Evolutionary conservation across 2,888 invertebrate species (phyloP), one percentile per base, ranked within the genome.

Genomic region (Drosophila colorata): DNA sequence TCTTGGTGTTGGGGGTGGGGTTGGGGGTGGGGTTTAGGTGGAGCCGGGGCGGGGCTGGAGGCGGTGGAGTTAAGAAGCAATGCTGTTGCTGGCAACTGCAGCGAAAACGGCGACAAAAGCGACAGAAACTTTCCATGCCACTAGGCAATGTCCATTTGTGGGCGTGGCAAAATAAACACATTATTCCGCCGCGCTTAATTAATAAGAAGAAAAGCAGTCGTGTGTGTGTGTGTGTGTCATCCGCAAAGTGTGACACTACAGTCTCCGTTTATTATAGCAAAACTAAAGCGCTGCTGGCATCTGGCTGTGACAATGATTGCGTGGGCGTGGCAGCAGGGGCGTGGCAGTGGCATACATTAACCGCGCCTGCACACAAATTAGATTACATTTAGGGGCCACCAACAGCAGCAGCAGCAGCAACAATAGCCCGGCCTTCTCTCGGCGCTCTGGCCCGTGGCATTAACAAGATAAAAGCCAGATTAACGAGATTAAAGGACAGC

Each of bases 381-480:
- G 87, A 84, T 85, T 88, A 84, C 61, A 55, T 66, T 74, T 59
- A 64, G 63, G 51, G 38, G 25, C 47, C 28, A 5, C 31, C 13
- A 37, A 38, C 51, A 47, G 20, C 18, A 48, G 8, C n/a, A 28
- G 13, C 44, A 58, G 6, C 48, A 41, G 18, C 57, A 61, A 67
- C 69, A 67, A 74, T 49, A 53, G 52, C 63, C 47, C 38, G 31
- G 56, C 64, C 43, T 47, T 59, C 48, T n/a, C n/a, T n/a, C n/a
- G n/a, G n/a, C n/a, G 55, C 58, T 31, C 68, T 49, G 57, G 43
- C 55, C 57, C 47, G 43, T 60, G 65, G 63, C 69, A 80, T 81
- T 80, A 80, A 84, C 76, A 68, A 68, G 83, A 87, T 88, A 81
- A 88, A 84, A 81, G 72, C 71, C 71, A 78, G 72, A 87, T 87